Evolutionary conservation across 2,113 vertebrate genomes (phyloP).

Genomic region (Arizona elegans): DNA sequence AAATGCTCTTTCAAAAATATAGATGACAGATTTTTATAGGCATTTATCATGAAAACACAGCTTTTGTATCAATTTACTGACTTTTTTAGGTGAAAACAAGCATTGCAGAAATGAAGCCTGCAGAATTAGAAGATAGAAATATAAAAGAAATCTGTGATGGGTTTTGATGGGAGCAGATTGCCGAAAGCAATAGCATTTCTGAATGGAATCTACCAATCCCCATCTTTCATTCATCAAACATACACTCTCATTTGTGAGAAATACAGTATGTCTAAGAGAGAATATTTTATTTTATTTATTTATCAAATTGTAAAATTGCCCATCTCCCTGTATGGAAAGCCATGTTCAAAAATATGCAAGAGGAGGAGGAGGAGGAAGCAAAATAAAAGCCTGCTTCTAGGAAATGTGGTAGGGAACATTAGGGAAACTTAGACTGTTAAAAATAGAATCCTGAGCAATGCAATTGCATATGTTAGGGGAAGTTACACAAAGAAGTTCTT

Average conservation of each 20-base stretch:
- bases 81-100: not conserved
- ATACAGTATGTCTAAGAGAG: not conserved
- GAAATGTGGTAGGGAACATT: not conserved
- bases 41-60: not conserved
- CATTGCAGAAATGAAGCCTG: not conserved
- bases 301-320: not conserved
- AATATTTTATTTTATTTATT: not conserved
- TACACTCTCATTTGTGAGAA: not conserved
- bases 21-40: not conserved
- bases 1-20: not conserved
- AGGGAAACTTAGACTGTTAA: not conserved
- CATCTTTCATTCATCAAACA: not conserved
- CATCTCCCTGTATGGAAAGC: not conserved
- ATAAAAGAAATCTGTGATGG: not conserved
- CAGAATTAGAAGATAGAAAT: not conserved
- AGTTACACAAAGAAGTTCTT: not conserved
- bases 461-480: not conserved
- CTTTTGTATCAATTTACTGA: not conserved
- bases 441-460: not conserved
- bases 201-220: not conserved
- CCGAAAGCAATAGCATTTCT: not conserved
- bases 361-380: not conserved
- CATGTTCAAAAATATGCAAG: not conserved
- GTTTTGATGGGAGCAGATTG: not conserved
- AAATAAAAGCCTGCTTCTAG: not conserved